A percentile compares a stretch with the other conserved stretches of the same genome.
Conservation (phyloP, 1,140 invertebrate genomes). For the Trichonephila clavipes region DNA sequence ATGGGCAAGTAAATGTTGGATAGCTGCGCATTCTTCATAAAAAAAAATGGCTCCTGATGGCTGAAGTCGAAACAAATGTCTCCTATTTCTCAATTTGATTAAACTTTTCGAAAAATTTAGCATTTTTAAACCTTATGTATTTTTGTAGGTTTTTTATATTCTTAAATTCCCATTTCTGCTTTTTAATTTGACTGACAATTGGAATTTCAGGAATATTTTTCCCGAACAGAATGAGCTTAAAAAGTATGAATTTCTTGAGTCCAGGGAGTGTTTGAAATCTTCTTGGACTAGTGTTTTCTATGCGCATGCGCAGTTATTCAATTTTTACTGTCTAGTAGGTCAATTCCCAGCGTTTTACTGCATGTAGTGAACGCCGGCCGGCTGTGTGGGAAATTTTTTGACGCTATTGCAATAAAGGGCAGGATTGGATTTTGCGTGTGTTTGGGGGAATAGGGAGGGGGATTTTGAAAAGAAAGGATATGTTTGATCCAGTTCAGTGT, state of each 20-base stretch:
- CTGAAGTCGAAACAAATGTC: background rate
- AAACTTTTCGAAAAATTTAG: too few species aligned
- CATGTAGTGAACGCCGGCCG: background rate
- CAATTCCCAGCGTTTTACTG: background rate
- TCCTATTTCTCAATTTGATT: too few species aligned
- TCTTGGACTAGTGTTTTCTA: background rate
- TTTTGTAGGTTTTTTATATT: too few species aligned
- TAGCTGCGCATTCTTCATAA: background rate
- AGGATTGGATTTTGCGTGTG: background rate
- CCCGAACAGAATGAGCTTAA: too few species aligned
- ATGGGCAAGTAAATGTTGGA: conserved; percentile 13
- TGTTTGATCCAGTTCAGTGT: background rate
- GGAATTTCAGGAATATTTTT: too few species aligned
- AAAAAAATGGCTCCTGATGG: background rate
- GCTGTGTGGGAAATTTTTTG: conserved; percentile 34
- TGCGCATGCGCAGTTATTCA: background rate
- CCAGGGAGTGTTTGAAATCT: too few species aligned
- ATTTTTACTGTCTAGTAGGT: background rate
- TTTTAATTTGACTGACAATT: too few species aligned
- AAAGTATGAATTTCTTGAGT: too few species aligned
- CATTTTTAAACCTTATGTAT: too few species aligned
- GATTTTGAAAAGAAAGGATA: too few species aligned
- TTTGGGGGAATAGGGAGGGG: background rate
- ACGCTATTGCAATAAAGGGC: background rate
- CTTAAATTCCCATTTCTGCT: too few species aligned